These are phyloP conservation scores for Sebastiscus tertius DNA, from an alignment of 2,797 vertebrate species.

Conservation along the genomic window DNA sequence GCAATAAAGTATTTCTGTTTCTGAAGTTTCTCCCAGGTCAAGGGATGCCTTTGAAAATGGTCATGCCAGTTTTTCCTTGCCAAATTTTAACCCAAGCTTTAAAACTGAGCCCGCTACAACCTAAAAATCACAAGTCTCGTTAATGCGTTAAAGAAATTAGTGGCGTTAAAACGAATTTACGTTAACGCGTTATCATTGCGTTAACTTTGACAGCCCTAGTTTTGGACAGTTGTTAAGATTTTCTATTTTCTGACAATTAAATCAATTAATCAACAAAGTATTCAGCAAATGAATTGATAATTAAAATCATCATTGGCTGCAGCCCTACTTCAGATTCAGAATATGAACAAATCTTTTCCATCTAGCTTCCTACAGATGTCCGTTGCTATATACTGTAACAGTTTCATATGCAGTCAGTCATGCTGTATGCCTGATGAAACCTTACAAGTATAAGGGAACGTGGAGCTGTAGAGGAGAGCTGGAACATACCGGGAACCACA, in stretches of 20 bases:
- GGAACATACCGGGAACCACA: constrained; percentile 17
- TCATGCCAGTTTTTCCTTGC: no score
- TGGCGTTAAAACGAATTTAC: no score
- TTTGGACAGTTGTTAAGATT: no score
- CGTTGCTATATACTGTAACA: not conserved
- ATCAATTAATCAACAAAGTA: not conserved
- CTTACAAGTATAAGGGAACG: constrained; percentile 2
- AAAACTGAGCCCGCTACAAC: no score
- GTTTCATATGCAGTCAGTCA: not conserved
- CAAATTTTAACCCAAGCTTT: no score
- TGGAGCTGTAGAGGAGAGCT: not conserved
- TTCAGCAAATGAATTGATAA: rapidly evolving
- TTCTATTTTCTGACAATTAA: not conserved
- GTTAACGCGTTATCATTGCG: no score
- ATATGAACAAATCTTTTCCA: not conserved
- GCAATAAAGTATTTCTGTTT: no score
- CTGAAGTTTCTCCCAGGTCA: no score
- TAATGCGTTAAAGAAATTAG: no score
- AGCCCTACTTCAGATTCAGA: not conserved
- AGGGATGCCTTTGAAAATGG: no score
- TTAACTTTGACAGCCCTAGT: no score
- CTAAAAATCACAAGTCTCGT: no score
- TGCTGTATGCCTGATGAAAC: constrained; percentile 11
- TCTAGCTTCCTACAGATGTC: not conserved
- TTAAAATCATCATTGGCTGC: not conserved